These are phyloP conservation scores for Arothron firmamentum DNA, from an alignment of 2,113 vertebrate species.

Conservation along the genomic window DNA sequence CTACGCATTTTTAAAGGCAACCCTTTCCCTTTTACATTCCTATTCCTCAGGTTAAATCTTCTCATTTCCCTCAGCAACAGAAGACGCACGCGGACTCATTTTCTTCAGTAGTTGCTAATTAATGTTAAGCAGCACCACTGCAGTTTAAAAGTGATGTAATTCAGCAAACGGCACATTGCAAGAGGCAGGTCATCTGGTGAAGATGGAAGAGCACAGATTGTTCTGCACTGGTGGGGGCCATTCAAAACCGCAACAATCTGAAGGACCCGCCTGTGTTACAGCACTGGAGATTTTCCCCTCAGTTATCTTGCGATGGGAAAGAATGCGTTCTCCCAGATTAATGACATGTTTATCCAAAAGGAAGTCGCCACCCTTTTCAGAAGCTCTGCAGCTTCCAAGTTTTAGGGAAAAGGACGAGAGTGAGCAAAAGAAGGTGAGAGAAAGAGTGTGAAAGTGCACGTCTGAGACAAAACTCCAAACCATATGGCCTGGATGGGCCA, in stretches of 20 bases:
- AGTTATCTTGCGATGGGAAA: constrained; percentile 91
- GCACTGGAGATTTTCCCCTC: constrained; percentile 67
- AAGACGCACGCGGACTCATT: background rate
- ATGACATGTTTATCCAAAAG: constrained; percentile 95
- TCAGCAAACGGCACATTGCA: no score
- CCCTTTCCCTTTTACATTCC: no score
- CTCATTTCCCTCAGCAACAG: background rate
- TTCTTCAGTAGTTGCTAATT: no score
- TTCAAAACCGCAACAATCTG: constrained; percentile 49
- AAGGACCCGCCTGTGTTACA: constrained; percentile 58
- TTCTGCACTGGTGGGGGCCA: constrained; percentile 34
- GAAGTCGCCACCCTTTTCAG: constrained; percentile 91
- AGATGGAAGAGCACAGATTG: constrained; percentile 12
- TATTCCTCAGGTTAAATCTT: no score
- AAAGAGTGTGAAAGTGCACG: constrained; percentile 29
- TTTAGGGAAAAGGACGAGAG: constrained; percentile 65
- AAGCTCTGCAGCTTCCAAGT: constrained; percentile 82
- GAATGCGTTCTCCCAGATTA: constrained; percentile 89
- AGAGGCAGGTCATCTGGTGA: constrained; percentile 3
- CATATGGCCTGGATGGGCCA: constrained; percentile 3
- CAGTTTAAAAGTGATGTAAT: background rate
- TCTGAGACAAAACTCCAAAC: constrained; percentile 26
- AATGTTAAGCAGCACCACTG: background rate
- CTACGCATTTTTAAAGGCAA: no score
- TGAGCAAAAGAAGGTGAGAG: constrained; percentile 40